phyloP scores from a whole-genome alignment of 2,113 vertebrate genomes.

The Balaeniceps rex region DNA sequence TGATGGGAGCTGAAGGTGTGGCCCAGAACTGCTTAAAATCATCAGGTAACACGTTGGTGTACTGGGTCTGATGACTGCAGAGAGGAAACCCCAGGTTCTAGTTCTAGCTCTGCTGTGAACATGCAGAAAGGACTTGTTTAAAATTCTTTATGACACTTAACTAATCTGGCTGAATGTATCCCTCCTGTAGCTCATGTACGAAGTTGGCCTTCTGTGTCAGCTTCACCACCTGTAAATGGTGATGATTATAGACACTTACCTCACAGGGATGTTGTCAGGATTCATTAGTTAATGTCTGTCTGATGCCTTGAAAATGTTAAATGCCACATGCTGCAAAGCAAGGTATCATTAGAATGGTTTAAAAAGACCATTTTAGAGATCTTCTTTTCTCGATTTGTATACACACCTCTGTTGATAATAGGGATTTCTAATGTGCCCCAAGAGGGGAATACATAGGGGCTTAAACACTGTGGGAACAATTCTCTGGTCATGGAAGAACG shows the following conservation, averaged over 20 bases:
- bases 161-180: not conserved
- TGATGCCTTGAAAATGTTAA: not conserved
- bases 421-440: not conserved
- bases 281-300: not conserved
- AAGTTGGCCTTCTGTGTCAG: not conserved
- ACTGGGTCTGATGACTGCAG: not conserved
- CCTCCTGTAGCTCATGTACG: not conserved
- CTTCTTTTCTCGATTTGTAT: not conserved
- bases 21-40: not conserved
- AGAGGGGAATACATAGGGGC: not conserved
- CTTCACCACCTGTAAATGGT: not conserved
- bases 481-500: not conserved
- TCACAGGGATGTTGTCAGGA: constrained; percentile 5
- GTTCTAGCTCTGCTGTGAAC: not conserved
- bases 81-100: not conserved
- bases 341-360: not conserved
- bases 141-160: constrained; percentile 18
- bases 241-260: constrained; percentile 1
- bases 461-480: not conserved
- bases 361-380: not conserved
- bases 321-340: not conserved
- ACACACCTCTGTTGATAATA: not conserved
- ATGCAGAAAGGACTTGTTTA: not conserved
- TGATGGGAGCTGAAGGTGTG: not conserved
- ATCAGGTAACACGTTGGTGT: not conserved